Percentiles rank a stretch among this genome's conserved stretches.
These are phyloP conservation scores for Reticulitermes lucifugus DNA, from an alignment of 2,888 invertebrate genomes.

Conservation along the genomic window DNA sequence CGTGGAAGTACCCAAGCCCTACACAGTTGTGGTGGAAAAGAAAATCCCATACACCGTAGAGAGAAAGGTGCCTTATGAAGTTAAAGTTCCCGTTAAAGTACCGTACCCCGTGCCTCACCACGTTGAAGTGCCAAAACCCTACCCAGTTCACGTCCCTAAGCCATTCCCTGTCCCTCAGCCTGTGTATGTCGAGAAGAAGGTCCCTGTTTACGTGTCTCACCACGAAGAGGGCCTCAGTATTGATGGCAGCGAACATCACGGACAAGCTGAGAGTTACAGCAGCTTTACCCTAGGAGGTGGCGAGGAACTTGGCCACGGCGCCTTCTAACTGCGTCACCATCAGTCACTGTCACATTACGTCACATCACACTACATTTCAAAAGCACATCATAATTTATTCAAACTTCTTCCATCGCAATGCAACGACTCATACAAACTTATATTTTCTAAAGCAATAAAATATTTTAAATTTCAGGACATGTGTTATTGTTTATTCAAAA, in stretches of 20 bases:
- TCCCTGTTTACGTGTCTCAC: constrained; percentile 19
- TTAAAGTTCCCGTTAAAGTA: constrained; percentile 68
- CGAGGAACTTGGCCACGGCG: constrained; percentile 24
- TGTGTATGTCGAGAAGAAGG: constrained; percentile 36
- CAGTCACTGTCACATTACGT: background rate
- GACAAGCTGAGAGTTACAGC: constrained; percentile 15
- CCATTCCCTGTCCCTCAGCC: constrained; percentile 32
- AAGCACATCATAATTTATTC: too few species aligned
- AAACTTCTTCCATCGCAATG: too few species aligned
- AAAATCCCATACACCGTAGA: constrained; percentile 64
- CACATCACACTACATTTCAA: background rate
- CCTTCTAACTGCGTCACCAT: background rate
- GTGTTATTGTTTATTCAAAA: too few species aligned
- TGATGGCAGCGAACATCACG: background rate
- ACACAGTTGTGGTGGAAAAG: constrained; percentile 55
- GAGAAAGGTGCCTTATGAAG: constrained; percentile 47
- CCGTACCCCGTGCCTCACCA: constrained; percentile 64
- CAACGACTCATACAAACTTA: too few species aligned
- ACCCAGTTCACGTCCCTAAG: constrained; percentile 33
- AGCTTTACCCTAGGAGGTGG: constrained; percentile 9
- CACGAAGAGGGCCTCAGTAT: background rate
- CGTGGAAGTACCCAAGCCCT: constrained; percentile 63
- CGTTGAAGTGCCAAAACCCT: constrained; percentile 23
- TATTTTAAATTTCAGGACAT: too few species aligned
- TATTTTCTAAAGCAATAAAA: too few species aligned